A percentile compares a stretch with the other conserved stretches of the same genome.
phyloP scores from a whole-genome alignment of 2,888 invertebrate species.

The Diadromus collaris region DNA sequence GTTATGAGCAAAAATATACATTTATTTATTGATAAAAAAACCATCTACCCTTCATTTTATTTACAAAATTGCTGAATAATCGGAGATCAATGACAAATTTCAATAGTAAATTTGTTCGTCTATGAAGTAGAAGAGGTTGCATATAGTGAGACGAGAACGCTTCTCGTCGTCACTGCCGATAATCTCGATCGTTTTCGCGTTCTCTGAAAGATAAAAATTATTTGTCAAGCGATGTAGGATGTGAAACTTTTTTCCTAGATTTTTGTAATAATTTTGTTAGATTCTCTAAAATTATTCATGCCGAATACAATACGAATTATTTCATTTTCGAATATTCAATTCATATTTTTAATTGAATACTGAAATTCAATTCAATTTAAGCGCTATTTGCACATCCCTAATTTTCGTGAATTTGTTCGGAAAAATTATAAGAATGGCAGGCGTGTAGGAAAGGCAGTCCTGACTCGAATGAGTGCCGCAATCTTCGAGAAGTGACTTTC shows the following conservation, averaged over 20 bases:
- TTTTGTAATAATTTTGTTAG: too few species aligned
- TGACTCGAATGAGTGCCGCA: too few species aligned
- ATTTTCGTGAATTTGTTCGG: too few species aligned
- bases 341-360: too few species aligned
- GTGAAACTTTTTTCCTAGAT: neutral
- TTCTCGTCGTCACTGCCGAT: conserved; percentile 71
- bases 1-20: conserved; percentile 41
- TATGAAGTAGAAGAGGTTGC: conserved; percentile 77
- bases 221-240: neutral
- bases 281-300: too few species aligned
- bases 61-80: conserved; percentile 23
- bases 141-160: conserved; percentile 75
- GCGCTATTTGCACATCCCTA: too few species aligned
- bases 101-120: conserved; percentile 75
- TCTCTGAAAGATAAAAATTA: conserved; percentile 70
- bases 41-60: neutral
- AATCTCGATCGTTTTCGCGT: conserved; percentile 75
- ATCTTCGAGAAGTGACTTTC: too few species aligned
- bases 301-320: too few species aligned
- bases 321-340: too few species aligned
- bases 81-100: conserved; percentile 38
- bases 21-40: conserved; percentile 46
- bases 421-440: too few species aligned
- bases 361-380: too few species aligned
- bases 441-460: too few species aligned